A percentile compares a stretch with the other conserved stretches of the same genome.
Conservation (phyloP, 2,797 vertebrate genomes). For the Oceanodroma leucorhoa region DNA sequence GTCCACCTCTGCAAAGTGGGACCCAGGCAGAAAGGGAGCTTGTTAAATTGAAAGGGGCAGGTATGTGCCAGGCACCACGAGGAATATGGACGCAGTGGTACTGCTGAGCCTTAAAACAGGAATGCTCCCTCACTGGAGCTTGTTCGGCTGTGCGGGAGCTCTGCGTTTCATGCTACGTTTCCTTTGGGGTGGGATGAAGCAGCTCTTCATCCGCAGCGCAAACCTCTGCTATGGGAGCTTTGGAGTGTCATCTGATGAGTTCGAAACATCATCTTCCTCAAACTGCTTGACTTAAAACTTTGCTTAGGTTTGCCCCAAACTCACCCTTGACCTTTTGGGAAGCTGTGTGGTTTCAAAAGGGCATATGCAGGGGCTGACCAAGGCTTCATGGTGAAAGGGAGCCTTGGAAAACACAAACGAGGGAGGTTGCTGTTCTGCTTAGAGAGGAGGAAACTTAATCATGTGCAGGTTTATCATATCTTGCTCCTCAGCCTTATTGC, state of each 20-base stretch:
- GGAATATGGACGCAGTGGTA: background rate
- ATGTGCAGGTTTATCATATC: background rate
- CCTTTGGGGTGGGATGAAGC: background rate
- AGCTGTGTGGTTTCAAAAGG: background rate
- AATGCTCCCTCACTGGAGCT: background rate
- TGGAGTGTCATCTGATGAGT: background rate
- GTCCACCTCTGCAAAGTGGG: background rate
- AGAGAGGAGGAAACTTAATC: background rate
- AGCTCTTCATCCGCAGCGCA: background rate
- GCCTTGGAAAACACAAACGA: background rate
- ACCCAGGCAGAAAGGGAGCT: background rate
- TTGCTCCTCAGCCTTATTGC: background rate
- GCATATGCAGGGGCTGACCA: accelerated
- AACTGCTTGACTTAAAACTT: background rate
- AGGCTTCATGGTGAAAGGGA: background rate
- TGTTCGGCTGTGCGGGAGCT: background rate
- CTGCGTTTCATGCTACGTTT: accelerated
- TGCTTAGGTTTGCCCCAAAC: background rate
- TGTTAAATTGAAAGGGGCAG: background rate
- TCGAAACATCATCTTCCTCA: background rate
- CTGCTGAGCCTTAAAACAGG: background rate
- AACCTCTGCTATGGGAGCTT: background rate
- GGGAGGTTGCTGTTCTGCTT: background rate
- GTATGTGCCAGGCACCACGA: accelerated
- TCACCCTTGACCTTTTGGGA: background rate